A percentile compares a stretch with the other conserved stretches of the same genome.
phyloP scores from a whole-genome alignment of 2,113 vertebrate genomes.

The Drymodes brunneopygia region DNA sequence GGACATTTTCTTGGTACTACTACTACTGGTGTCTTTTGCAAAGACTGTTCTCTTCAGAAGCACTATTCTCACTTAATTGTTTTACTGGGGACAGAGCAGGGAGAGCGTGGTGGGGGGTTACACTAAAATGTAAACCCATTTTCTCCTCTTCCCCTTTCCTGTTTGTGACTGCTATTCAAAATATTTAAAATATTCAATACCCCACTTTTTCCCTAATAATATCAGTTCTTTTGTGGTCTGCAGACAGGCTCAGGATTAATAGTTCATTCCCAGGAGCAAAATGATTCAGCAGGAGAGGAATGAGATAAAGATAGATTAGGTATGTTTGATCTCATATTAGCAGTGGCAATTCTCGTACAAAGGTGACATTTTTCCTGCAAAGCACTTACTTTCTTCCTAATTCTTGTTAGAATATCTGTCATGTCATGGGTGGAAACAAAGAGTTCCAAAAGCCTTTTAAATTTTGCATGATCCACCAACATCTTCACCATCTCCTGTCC shows the following conservation, averaged over 20 bases:
- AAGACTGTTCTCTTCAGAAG: too few relatives aligned
- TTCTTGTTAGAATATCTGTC: conserved; percentile 46
- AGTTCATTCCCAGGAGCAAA: background rate
- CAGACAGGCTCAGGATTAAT: background rate
- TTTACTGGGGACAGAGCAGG: too few relatives aligned
- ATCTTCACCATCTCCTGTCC: conserved; percentile 63
- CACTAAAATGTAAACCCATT: too few relatives aligned
- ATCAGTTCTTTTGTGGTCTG: background rate
- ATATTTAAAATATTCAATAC: too few relatives aligned
- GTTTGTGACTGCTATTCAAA: too few relatives aligned
- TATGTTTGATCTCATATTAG: background rate
- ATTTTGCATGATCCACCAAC: conserved; percentile 56
- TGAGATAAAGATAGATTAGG: background rate
- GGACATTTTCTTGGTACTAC: too few relatives aligned
- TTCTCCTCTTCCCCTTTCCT: too few relatives aligned
- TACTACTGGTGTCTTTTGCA: too few relatives aligned
- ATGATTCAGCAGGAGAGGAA: background rate
- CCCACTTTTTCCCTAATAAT: background rate
- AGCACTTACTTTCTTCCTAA: conserved; percentile 64
- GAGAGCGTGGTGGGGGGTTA: too few relatives aligned
- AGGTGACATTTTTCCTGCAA: background rate
- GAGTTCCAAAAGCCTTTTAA: conserved; percentile 49
- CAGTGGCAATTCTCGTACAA: background rate
- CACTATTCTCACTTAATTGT: too few relatives aligned
- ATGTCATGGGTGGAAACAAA: conserved; percentile 37